Percentiles rank a stretch among this genome's conserved stretches.
These are phyloP conservation scores for Avahi laniger DNA, from an alignment of 2,797 vertebrate species.

Conservation along the genomic window DNA sequence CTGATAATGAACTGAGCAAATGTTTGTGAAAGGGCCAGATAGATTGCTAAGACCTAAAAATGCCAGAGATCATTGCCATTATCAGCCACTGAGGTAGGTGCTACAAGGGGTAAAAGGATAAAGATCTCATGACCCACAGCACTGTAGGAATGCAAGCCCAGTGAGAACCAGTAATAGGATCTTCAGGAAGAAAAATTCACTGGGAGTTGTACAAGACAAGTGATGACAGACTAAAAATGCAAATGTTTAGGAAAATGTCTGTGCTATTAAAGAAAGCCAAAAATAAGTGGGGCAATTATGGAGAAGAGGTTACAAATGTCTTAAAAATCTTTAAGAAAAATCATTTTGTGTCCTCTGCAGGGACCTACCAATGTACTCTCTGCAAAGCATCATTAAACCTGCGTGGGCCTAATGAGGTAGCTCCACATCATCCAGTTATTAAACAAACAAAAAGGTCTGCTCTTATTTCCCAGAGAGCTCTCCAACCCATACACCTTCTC, in stretches of 20 bases:
- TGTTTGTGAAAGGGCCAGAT: neutral
- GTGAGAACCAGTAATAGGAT: neutral
- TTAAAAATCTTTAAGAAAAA: conserved; percentile 54
- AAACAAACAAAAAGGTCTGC: conserved; percentile 61
- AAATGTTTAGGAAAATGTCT: conserved; percentile 9
- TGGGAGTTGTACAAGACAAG: neutral
- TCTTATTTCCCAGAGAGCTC: conserved; percentile 14
- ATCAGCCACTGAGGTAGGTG: neutral
- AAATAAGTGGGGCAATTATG: neutral
- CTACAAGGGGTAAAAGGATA: neutral
- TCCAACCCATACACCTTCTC: conserved; percentile 36
- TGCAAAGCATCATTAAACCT: conserved; percentile 66
- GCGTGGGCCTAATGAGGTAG: conserved; percentile 63
- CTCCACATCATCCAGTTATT: conserved; percentile 27
- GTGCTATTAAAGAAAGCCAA: neutral
- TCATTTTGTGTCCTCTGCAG: conserved; percentile 45
- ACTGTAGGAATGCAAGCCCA: fast-evolving
- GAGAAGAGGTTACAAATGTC: conserved; percentile 46
- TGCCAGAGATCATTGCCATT: neutral
- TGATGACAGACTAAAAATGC: neutral
- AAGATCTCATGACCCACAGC: neutral
- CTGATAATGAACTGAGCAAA: neutral
- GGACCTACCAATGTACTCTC: neutral
- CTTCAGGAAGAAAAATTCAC: neutral
- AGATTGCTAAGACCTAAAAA: neutral